A percentile compares a stretch with the other conserved stretches of the same genome.
Evolutionary conservation across 1,140 invertebrate genomes (phyloP).

Genomic region (Drosophila nigromelanica): DNA sequence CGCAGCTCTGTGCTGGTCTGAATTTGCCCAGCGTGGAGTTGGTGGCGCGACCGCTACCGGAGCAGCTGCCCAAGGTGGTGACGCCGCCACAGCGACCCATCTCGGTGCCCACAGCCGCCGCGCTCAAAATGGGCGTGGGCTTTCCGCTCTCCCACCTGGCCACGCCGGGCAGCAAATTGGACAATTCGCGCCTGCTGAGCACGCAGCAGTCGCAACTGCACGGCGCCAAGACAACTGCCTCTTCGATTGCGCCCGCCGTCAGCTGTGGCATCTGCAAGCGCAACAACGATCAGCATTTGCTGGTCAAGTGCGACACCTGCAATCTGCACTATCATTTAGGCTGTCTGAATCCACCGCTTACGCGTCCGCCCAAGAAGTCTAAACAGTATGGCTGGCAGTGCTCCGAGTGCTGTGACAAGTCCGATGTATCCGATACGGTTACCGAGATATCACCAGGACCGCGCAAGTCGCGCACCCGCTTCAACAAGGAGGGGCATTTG

Average conservation of each 20-base stretch:
- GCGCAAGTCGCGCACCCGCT: slow-evolving; percentile 89
- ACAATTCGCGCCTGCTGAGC: slow-evolving; percentile 85
- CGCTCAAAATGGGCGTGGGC: slow-evolving; percentile 92
- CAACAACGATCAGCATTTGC: slow-evolving; percentile 92
- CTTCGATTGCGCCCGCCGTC: slow-evolving; percentile 44
- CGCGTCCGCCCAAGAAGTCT: slow-evolving; percentile 96
- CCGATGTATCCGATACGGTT: slow-evolving; percentile 90
- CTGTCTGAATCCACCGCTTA: slow-evolving; percentile 96
- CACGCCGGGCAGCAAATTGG: slow-evolving; percentile 83
- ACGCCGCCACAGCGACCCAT: slow-evolving; percentile 84
- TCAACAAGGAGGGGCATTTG: slow-evolving; percentile 87
- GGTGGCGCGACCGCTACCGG: slow-evolving; percentile 69
- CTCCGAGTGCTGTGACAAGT: slow-evolving; percentile 95
- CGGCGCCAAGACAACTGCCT: slow-evolving; percentile 23
- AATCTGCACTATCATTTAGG: slow-evolving; percentile 95
- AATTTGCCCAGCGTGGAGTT: slow-evolving; percentile 85
- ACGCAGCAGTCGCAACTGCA: slow-evolving; percentile 74
- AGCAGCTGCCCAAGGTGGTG: slow-evolving; percentile 65
- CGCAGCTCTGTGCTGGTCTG: slow-evolving; percentile 85
- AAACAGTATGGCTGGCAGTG: slow-evolving; percentile 97
- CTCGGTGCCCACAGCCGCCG: slow-evolving; percentile 90
- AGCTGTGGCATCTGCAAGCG: slow-evolving; percentile 91
- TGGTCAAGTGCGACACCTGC: slow-evolving; percentile 98
- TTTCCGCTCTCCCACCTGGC: slow-evolving; percentile 88
- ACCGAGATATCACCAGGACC: slow-evolving; percentile 91